Percentiles rank a stretch among this genome's conserved stretches.
Conservation (phyloP, 1,140 invertebrate species). For the Camponotus pennsylvanicus region DNA sequence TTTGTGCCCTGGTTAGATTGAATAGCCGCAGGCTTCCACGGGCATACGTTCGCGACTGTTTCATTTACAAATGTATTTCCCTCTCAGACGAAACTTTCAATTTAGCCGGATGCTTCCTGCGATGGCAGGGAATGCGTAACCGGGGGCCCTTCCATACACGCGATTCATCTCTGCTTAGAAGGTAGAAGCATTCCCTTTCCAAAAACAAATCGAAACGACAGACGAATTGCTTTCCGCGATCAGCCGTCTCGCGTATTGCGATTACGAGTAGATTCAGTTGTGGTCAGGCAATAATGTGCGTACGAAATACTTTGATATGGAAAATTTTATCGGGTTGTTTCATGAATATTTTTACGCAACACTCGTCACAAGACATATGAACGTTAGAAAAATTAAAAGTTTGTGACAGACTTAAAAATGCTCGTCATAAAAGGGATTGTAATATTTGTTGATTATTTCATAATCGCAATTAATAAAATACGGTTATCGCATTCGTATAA, state of each 20-base stretch:
- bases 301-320: background rate
- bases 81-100: constrained; percentile 84
- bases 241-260: background rate
- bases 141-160: constrained; percentile 61
- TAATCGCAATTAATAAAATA: too few relatives aligned
- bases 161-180: constrained; percentile 67
- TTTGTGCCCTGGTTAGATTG: constrained; percentile 78
- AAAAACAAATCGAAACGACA: constrained; percentile 71
- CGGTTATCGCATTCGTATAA: background rate
- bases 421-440: background rate
- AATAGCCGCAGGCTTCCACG: constrained; percentile 75
- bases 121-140: constrained; percentile 67
- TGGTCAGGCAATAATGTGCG: background rate
- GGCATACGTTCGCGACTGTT: constrained; percentile 82
- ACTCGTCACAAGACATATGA: background rate
- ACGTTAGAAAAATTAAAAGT: background rate
- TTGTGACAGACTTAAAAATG: background rate
- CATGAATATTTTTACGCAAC: constrained; percentile 10
- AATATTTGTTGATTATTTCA: background rate
- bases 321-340: constrained; percentile 2
- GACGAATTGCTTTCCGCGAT: constrained; percentile 54
- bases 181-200: constrained; percentile 32
- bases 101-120: constrained; percentile 81
- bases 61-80: constrained; percentile 85
- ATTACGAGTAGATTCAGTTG: constrained; percentile 20